Percentiles rank a stretch among this genome's conserved stretches.
These are phyloP conservation scores for Boloria euphrosyne DNA, from an alignment of 2,888 invertebrate genomes.

Conservation along the genomic window DNA sequence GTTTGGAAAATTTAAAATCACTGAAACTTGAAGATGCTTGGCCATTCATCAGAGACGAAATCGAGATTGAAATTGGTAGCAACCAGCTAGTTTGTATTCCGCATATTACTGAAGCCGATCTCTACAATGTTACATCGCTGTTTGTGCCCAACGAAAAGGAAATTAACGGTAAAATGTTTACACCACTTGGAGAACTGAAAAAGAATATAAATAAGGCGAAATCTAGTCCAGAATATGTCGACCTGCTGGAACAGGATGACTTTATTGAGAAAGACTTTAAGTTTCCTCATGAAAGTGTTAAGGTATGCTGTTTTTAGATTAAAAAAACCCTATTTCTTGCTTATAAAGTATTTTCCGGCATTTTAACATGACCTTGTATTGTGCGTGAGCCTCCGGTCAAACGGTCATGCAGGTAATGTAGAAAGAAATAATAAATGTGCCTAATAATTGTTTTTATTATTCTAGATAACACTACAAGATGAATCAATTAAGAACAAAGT, in stretches of 20 bases:
- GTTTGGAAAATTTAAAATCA: slow-evolving; percentile 70
- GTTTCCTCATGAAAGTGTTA: slow-evolving; percentile 78
- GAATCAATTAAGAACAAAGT: slow-evolving; percentile 78
- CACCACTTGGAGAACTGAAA: slow-evolving; percentile 69
- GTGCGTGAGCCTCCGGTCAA: slow-evolving; percentile 38
- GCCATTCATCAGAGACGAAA: slow-evolving; percentile 80
- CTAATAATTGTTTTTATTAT: neutral
- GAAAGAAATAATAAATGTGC: neutral
- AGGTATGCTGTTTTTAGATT: slow-evolving; percentile 47
- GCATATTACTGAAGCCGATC: slow-evolving; percentile 76
- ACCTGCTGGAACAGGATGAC: slow-evolving; percentile 65
- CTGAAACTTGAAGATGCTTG: slow-evolving; percentile 77
- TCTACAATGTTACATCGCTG: slow-evolving; percentile 75
- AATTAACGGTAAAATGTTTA: slow-evolving; percentile 75
- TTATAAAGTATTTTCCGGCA: neutral
- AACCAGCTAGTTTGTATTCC: slow-evolving; percentile 77
- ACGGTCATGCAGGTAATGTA: slow-evolving; percentile 12
- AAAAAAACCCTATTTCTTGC: neutral
- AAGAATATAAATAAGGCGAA: slow-evolving; percentile 70
- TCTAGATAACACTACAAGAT: slow-evolving; percentile 78
- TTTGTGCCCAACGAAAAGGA: slow-evolving; percentile 75
- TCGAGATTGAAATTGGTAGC: slow-evolving; percentile 78
- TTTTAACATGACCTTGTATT: slow-evolving; percentile 49
- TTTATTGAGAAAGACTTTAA: slow-evolving; percentile 69
- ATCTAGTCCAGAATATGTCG: slow-evolving; percentile 65